Conservation (phyloP, 2,113 vertebrate species). For the Anhinga rufa region DNA sequence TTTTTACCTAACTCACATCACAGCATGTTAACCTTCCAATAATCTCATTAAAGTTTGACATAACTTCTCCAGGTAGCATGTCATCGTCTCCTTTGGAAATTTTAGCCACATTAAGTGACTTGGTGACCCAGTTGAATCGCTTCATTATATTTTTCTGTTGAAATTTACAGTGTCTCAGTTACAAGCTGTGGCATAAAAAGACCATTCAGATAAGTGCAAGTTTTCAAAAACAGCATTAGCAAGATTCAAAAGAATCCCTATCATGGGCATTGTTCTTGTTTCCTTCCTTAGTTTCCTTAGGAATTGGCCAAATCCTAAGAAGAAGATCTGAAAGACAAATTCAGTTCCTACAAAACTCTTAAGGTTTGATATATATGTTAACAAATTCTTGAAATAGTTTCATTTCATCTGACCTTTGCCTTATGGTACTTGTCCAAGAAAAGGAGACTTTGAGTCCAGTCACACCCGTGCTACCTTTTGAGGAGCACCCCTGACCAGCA, state of each 20-base stretch:
- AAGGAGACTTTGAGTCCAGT: background rate
- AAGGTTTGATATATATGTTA: background rate
- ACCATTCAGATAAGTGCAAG: background rate
- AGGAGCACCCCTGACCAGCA: background rate
- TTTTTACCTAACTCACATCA: background rate
- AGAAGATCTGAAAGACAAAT: background rate
- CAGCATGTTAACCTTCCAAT: background rate
- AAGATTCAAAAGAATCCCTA: background rate
- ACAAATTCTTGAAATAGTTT: background rate
- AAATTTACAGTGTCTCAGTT: background rate
- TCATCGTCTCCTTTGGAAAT: background rate
- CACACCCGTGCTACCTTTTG: background rate
- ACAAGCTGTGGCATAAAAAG: background rate
- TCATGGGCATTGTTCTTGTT: background rate
- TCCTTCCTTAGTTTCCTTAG: background rate
- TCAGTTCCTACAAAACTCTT: background rate
- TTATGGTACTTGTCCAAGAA: background rate
- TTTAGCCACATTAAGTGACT: background rate
- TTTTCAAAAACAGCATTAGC: background rate
- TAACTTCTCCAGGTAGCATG: background rate
- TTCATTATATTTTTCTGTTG: background rate
- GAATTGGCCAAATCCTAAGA: background rate
- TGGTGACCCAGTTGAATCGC: background rate
- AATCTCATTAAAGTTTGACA: background rate
- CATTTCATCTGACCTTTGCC: background rate